A percentile compares a stretch with the other conserved stretches of the same genome.
phyloP scores from a whole-genome alignment of 2,113 vertebrate genomes.

The Donacobius atricapilla region DNA sequence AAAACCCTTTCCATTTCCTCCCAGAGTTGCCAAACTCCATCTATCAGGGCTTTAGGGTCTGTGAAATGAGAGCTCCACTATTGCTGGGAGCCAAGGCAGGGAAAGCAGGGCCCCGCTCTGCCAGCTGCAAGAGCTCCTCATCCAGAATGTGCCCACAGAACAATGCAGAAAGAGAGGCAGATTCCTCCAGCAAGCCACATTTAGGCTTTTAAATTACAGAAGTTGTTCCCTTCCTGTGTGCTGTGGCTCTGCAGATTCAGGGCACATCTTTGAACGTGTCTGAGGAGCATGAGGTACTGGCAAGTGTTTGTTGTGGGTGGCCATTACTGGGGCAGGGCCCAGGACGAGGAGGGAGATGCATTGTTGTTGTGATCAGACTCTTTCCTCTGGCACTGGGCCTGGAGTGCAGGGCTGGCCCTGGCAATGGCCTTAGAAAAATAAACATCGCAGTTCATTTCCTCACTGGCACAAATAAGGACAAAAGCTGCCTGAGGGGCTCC shows the following conservation, averaged over 20 bases:
- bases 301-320: not conserved
- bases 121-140: not conserved
- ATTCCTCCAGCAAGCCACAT: not conserved
- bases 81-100: not conserved
- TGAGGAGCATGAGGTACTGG: not conserved
- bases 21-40: not conserved
- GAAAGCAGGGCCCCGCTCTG: too few species aligned
- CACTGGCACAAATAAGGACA: not conserved
- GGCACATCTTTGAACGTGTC: not conserved
- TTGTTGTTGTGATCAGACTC: not conserved
- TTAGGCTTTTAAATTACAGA: not conserved
- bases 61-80: not conserved
- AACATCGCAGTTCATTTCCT: not conserved
- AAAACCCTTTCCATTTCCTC: not conserved
- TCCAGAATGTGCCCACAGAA: fast-evolving
- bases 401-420: not conserved
- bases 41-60: not conserved
- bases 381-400: not conserved
- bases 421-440: not conserved
- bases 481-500: not conserved
- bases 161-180: not conserved
- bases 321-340: not conserved
- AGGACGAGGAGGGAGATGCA: not conserved
- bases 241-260: not conserved
- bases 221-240: not conserved